Evolutionary conservation across 92 coral and sea anemone genomes (phyloP).

Genomic region (Pocillopora meandrina): DNA sequence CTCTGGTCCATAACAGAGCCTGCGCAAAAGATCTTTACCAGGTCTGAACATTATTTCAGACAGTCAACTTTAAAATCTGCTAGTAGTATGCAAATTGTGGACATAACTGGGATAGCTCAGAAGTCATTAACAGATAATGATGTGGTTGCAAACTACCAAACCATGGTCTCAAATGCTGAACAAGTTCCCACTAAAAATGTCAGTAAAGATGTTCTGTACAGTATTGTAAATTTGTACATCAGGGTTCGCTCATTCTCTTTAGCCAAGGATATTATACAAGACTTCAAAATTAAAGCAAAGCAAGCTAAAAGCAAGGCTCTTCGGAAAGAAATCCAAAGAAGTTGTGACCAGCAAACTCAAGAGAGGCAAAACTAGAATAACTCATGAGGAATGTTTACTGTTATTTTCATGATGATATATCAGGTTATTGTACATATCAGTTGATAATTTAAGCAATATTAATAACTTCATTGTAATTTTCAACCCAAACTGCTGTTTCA

Average conservation of each 20-base stretch:
- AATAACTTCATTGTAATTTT: no score
- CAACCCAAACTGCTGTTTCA: no score
- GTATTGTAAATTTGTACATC: constrained; percentile 46
- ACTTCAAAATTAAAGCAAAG: constrained; percentile 47
- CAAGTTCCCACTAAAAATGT: constrained; percentile 29
- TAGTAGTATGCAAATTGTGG: constrained; percentile 21
- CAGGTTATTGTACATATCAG: no score
- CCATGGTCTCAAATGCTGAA: constrained; percentile 37
- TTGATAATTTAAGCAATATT: no score
- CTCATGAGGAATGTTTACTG: no score
- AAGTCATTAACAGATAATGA: constrained; percentile 38
- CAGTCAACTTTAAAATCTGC: constrained; percentile 11
- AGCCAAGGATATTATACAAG: constrained; percentile 55
- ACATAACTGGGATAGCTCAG: constrained; percentile 17
- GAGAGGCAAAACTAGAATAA: background rate
- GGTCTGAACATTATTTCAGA: constrained; percentile 48
- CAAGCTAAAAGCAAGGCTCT: constrained; percentile 48
- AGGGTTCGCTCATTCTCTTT: constrained; percentile 54
- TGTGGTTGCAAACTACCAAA: constrained; percentile 27
- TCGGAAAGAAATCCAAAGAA: constrained; percentile 47
- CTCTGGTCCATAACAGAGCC: constrained; percentile 44
- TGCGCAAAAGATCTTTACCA: constrained; percentile 47
- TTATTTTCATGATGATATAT: no score
- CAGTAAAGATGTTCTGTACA: constrained; percentile 52
- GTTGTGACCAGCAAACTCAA: constrained; percentile 1